Base-by-base conservation (phyloP, 1,140 invertebrate species). In the Chymomyza costata region DNA sequence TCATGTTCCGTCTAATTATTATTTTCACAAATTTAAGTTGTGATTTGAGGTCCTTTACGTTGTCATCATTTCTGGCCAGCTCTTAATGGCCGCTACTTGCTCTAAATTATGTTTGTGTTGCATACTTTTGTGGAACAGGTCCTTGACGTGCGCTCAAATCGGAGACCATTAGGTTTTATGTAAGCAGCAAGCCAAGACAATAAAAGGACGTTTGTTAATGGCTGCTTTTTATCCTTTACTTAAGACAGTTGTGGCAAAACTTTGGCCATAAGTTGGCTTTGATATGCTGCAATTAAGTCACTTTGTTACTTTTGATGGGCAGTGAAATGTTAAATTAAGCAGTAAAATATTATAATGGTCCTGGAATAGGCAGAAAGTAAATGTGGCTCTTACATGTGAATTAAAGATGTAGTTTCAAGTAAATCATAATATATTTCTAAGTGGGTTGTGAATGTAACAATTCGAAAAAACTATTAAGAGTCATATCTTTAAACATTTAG, bases 1-100 rank as follows among this genome's bases (percentile, higher is more conserved):
- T n/a, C n/a, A n/a, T n/a, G n/a, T n/a, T n/a, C n/a, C n/a, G 53
- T 64, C 71, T 78, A 78, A 78, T 78, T 78, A 78, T 80, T 80
- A 78, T 78, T 78, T 78, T 57, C 58, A 63, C 44, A 57, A 67
- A 78, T 78, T 66, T 50, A 28, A 62, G 50, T 30, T 53, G 57
- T 65, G 54, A 62, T 63, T 58, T 58, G 43, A 34, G 59, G 47
- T 51, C 59, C 47, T 55, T n/a, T n/a, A n/a, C n/a, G n/a, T n/a
- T n/a, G n/a, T 60, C n/a, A 13, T 40, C 48, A 25, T 5, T 25
- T 3, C 43, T 46, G 54, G 49, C 54, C 54, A 62, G 14, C 31
- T 48, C 46, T 51, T 51, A 53, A 65, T 61, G 49, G 55, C 49
- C 53, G 18, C 38, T 51, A 48, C 64, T 59, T 53, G 38, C 58